Evolutionary conservation across 1,140 invertebrate genomes (phyloP).

Genomic region (Penaeus japonicus): DNA sequence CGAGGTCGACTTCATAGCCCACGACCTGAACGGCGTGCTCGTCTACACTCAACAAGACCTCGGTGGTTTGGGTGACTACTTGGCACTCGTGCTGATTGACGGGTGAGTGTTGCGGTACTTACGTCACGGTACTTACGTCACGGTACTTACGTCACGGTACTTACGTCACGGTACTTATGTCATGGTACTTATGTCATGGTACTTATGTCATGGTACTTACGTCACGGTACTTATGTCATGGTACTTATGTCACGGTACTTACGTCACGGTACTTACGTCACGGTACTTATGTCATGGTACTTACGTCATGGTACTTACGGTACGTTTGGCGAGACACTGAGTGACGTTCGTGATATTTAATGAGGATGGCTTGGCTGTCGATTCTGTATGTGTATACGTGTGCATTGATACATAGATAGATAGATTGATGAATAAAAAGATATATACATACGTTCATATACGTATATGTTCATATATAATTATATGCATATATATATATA

Average conservation of each 20-base stretch:
- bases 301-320: too few relatives aligned
- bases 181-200: too few relatives aligned
- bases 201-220: too few relatives aligned
- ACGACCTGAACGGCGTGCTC: conserved; percentile 82
- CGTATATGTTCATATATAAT: background rate
- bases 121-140: background rate
- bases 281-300: too few relatives aligned
- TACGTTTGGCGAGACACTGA: too few relatives aligned
- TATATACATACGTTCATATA: background rate
- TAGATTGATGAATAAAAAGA: conserved; percentile 10
- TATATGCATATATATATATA: conserved; percentile 3
- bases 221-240: too few relatives aligned
- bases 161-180: too few relatives aligned
- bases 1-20: conserved; percentile 87
- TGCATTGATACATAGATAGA: conserved; percentile 8
- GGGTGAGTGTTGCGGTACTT: conserved; percentile 71
- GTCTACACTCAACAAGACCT: conserved; percentile 86
- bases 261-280: too few relatives aligned
- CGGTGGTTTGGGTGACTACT: conserved; percentile 87
- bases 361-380: too few relatives aligned
- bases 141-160: too few relatives aligned
- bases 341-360: too few relatives aligned
- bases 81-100: conserved; percentile 83
- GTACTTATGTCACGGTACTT: too few relatives aligned
- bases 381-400: conserved; percentile 3